Base-by-base conservation (phyloP, 1,140 invertebrate species). In the Bombus haemorrhoidalis region DNA sequence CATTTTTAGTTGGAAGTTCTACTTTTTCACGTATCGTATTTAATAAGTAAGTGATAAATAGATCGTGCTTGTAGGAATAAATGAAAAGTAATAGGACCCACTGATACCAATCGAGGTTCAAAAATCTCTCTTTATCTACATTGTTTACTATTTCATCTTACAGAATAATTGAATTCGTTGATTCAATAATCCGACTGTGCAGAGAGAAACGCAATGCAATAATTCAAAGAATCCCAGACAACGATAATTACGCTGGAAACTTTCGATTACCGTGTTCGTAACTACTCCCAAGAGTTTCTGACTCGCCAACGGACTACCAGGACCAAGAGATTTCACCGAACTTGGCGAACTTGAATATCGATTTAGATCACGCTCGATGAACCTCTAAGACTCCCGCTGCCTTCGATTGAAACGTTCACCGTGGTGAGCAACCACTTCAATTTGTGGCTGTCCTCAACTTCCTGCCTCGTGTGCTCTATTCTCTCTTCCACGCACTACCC, bases 391-490 rank as follows among this genome's bases (percentile, higher is more conserved):
- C 82, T 83, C 75, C 71, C 37, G 75, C 47, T 41, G 82, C 68
- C 86, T 74, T 74, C 86, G 75, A 91, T 91, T 87, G 88, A 92
- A 90, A 91, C 81, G 86, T 90, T 81, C 81, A 53, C 69, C 81
- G 62, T 66, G 72, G 81, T 62, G 57, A 59, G 66, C 76, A 71
- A 64, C 47, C 57, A 53, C 74, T 82, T 64, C 79, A 86, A 84
- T 75, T 90, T 84, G 85, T 41, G 87, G 77, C 86, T 64, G 71
- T 71, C 81, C 57, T 62, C 72, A 87, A 82, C 88, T 89, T 89
- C 88, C 88, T 80, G 34, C 71, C 41, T 47, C 73, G 10, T 62
- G 75, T 66, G 74, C 87, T 79, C 75, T 74, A 75, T 47, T 64
- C 86, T 13, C 66, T 79, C 64, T 68, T 25, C 9, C 64, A 83